Evolutionary conservation across 2,113 vertebrate species (phyloP).

Genomic region (Halichoeres trimaculatus): DNA sequence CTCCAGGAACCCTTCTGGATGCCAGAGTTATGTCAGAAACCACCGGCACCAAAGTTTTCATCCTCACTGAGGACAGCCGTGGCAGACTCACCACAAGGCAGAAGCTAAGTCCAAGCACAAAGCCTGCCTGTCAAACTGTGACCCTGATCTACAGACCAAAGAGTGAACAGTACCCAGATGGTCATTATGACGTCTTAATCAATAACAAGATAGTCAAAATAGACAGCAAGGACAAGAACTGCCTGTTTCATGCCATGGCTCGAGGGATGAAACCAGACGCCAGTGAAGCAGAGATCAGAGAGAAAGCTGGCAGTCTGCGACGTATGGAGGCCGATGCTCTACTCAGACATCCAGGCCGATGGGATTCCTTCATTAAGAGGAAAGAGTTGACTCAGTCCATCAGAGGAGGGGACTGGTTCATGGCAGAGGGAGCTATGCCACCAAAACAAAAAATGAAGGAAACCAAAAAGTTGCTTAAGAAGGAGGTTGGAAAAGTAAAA

Average conservation of each 20-base stretch:
- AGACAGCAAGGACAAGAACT: neutral
- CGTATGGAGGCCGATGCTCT: neutral
- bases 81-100: constrained; percentile 27
- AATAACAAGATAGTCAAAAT: constrained; percentile 22
- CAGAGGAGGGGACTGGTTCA: constrained; percentile 39
- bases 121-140: constrained; percentile 6
- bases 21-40: constrained; percentile 40
- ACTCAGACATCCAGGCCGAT: constrained; percentile 11
- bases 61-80: constrained; percentile 18
- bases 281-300: constrained; percentile 17
- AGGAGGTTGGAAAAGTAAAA: constrained; percentile 3
- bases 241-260: constrained; percentile 22
- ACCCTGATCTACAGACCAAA: constrained; percentile 46
- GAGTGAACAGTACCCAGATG: constrained; percentile 17
- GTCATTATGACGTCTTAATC: constrained; percentile 30
- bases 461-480: neutral
- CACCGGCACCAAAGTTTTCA: constrained; percentile 22
- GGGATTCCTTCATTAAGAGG: constrained; percentile 29
- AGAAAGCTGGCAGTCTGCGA: neutral
- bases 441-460: neutral
- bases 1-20: constrained; percentile 29
- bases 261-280: constrained; percentile 21
- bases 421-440: neutral
- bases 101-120: constrained; percentile 3
- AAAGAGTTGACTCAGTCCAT: constrained; percentile 28